Evolutionary conservation across 2,888 invertebrate species (phyloP).

Genomic region (Dicyrtomina minuta): DNA sequence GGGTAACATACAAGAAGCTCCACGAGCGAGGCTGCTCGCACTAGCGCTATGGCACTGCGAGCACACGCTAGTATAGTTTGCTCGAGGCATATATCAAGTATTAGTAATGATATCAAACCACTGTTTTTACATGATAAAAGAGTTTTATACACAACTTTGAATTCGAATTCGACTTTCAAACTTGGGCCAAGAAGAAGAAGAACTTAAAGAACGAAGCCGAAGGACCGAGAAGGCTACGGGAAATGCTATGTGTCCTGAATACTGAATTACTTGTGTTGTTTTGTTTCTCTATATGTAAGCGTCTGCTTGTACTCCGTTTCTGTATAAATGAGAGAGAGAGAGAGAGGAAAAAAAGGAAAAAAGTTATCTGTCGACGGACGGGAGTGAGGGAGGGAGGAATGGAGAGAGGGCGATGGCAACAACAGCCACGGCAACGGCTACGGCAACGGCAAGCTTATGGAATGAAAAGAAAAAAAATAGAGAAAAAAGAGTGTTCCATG

Average conservation of each 20-base stretch:
- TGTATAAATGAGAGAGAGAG: conserved; percentile 2
- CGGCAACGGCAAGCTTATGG: not conserved
- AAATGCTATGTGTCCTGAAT: conserved; percentile 22
- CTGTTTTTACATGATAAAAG: too few species aligned
- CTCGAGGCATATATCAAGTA: too few species aligned
- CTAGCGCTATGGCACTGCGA: too few species aligned
- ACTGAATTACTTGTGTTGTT: conserved; percentile 33
- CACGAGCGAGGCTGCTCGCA: too few species aligned
- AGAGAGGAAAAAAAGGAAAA: too few species aligned
- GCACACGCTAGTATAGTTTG: too few species aligned
- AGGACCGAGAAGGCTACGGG: conserved; percentile 23
- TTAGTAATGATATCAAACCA: too few species aligned
- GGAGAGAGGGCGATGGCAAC: conserved; percentile 4
- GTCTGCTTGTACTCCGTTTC: not conserved
- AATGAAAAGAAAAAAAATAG: not conserved
- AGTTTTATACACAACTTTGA: too few species aligned
- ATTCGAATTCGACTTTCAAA: too few species aligned
- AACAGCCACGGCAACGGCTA: not conserved
- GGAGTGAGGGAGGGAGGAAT: conserved; percentile 9
- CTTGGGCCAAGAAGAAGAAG: too few species aligned
- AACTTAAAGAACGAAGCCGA: too few species aligned
- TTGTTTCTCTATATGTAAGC: conserved; percentile 24
- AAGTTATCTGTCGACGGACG: conserved; percentile 16
- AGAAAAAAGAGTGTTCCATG: conserved; percentile 29
- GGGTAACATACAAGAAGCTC: too few species aligned